These are phyloP conservation scores for Ptilodon capucinus DNA, from an alignment of 2,888 invertebrate species.

Conservation along the genomic window DNA sequence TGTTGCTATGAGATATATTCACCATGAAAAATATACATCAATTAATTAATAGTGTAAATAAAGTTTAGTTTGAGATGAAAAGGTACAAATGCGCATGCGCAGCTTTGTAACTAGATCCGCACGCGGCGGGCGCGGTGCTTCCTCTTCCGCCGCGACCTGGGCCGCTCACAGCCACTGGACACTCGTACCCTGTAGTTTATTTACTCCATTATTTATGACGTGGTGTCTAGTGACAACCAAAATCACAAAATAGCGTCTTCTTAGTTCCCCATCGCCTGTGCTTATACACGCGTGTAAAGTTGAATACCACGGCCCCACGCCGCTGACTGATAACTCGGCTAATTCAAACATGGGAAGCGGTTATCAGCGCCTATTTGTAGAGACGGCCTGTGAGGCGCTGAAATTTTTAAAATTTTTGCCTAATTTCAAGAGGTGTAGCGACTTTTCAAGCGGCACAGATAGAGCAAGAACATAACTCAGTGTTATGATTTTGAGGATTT, in stretches of 20 bases:
- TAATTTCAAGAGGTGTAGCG: not conserved
- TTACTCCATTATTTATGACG: not conserved
- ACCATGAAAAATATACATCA: too few species aligned
- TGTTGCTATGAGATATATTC: too few species aligned
- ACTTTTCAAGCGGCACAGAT: too few species aligned
- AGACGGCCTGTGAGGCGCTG: not conserved
- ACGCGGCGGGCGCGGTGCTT: conserved; percentile 8
- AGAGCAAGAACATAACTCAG: too few species aligned
- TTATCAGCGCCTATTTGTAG: not conserved
- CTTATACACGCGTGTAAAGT: not conserved
- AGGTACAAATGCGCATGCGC: conserved; percentile 9
- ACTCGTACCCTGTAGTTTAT: not conserved
- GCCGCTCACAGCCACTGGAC: conserved; percentile 1
- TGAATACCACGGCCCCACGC: not conserved
- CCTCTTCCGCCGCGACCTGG: conserved; percentile 23
- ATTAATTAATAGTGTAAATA: too few species aligned
- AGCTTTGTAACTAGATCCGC: conserved; percentile 29
- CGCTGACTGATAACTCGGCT: not conserved
- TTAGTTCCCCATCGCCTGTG: not conserved
- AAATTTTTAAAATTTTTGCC: not conserved
- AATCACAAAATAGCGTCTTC: not conserved
- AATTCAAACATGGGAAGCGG: not conserved
- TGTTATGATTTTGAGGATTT: too few species aligned
- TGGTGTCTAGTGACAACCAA: not conserved
- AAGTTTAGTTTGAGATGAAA: not conserved